These are phyloP conservation scores for Dicentrarchus labrax DNA, from an alignment of 2,113 vertebrate genomes.

Conservation along the genomic window DNA sequence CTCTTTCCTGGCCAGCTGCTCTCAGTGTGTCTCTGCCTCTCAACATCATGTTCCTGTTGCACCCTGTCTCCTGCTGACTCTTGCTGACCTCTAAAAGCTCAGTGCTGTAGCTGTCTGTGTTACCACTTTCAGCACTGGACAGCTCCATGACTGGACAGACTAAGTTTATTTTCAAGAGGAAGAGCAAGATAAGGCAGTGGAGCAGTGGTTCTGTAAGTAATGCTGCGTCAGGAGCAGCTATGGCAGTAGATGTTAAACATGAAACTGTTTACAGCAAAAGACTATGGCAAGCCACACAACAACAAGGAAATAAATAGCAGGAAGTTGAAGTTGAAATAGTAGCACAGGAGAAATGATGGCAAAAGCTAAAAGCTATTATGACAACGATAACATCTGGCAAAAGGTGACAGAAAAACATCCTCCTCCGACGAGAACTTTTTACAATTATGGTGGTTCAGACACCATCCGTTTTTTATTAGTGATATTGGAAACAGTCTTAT, in stretches of 20 bases:
- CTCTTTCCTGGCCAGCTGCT: slow-evolving; percentile 52
- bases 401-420: slow-evolving; percentile 4
- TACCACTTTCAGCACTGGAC: slow-evolving; percentile 75
- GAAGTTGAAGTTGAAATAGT: not conserved
- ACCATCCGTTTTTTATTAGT: not conserved
- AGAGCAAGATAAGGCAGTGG: slow-evolving; percentile 4
- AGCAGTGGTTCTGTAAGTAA: slow-evolving; percentile 4
- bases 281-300: not conserved
- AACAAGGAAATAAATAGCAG: not conserved
- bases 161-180: slow-evolving; percentile 32
- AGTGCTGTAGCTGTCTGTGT: slow-evolving; percentile 6
- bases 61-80: slow-evolving; percentile 56
- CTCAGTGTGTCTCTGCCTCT: slow-evolving; percentile 47
- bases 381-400: not conserved
- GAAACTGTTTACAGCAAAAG: not conserved
- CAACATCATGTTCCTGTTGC: slow-evolving; percentile 55
- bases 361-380: not conserved
- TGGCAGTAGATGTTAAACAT: slow-evolving; percentile 7
- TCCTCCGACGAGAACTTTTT: not conserved
- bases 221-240: slow-evolving; percentile 5
- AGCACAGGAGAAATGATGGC: not conserved
- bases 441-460: not conserved
- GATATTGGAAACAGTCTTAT: no score
- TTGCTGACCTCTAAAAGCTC: slow-evolving; percentile 67
- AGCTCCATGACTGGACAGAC: slow-evolving; percentile 59